Percentiles rank a stretch among this genome's conserved stretches.
These are phyloP conservation scores for Trialeurodes vaporariorum DNA, from an alignment of 1,140 invertebrate species.

Conservation along the genomic window DNA sequence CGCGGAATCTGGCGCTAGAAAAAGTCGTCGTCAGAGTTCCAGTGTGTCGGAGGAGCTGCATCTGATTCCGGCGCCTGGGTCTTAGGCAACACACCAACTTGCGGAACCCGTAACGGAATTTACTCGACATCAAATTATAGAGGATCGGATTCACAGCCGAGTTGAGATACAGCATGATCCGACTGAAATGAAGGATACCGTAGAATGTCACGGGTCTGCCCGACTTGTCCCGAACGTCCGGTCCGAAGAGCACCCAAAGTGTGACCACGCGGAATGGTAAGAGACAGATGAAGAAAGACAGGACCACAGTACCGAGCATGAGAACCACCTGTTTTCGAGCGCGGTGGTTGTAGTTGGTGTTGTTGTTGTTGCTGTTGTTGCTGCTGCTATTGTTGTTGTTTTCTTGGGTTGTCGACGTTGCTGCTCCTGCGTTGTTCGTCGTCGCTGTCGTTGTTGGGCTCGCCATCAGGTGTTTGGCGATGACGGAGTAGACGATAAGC, in stretches of 20 bases:
- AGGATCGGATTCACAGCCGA: conserved; percentile 82
- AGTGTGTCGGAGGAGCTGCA: not conserved
- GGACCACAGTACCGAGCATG: conserved; percentile 79
- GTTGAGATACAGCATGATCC: conserved; percentile 78
- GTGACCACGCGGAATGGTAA: conserved; percentile 76
- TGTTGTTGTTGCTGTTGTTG: too few species aligned
- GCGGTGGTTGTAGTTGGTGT: conserved; percentile 25
- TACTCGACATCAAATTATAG: conserved; percentile 84
- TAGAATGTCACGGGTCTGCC: conserved; percentile 54
- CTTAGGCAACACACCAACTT: conserved; percentile 39
- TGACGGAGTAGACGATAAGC: conserved; percentile 67
- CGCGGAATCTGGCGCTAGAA: not conserved
- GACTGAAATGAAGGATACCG: conserved; percentile 70
- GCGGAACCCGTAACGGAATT: conserved; percentile 72
- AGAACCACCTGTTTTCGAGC: conserved; percentile 41
- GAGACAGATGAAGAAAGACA: conserved; percentile 83
- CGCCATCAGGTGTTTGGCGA: conserved; percentile 68
- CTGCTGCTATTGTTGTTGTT: conserved; percentile 11
- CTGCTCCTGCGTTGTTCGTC: conserved; percentile 15
- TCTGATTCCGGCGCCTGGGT: conserved; percentile 21
- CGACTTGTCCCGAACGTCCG: conserved; percentile 46
- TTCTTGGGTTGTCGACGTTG: not conserved
- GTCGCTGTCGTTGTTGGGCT: conserved; percentile 38
- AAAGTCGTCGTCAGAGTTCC: not conserved
- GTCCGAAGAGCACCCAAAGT: conserved; percentile 67